Base-by-base conservation (phyloP, 2,113 vertebrate species). In the Maccullochella peelii region DNA sequence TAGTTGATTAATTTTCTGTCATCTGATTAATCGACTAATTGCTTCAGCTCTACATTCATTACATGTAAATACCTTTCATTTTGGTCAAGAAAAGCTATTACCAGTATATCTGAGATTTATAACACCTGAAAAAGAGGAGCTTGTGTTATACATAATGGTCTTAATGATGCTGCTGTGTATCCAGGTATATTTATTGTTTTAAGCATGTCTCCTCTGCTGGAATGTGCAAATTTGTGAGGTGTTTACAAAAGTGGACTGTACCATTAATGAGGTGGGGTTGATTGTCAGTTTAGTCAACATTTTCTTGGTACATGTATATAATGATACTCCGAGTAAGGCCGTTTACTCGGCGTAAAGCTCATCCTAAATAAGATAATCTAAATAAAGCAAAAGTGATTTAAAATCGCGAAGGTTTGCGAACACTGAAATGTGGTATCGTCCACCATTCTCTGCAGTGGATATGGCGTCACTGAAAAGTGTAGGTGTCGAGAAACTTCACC, bases 401-500 rank as follows among this genome's bases (percentile, higher is more conserved):
- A 57, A 47, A 3, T 15, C 9, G 15, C 3, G 10, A 11, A 1
- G 27, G 27, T 85, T 65, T n/a, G 38, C 5, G 1, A 27, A 42
- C 14, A 63, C 16, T 6, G 18, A 6, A 0, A 14, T 8, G 58
- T 94, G 87, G 93, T 93, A 33, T 80, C 38, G 80, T 73, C 92
- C 89, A 52, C 68, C 69, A 38, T 79, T 87, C 88, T 87, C 93
- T 82, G 94, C 92, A 90, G 91, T 91, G 91, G 87, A 87, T 84
- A 89, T 93, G 92, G 89, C 93, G 94, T 94, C 93, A 94, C 80
- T 81, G 83, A 83, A 89, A 93, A 93, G 92, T 94, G 87, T 88
- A 80, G 87, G 89, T 93, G 92, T 94, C 89, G 73, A 94, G 93
- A 95, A 95, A 95, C 92, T 95, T 96, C 93, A 92, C 62, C 66